These are phyloP conservation scores for Xiphophorus couchianus DNA, from an alignment of 2,113 vertebrate genomes.

Conservation along the genomic window DNA sequence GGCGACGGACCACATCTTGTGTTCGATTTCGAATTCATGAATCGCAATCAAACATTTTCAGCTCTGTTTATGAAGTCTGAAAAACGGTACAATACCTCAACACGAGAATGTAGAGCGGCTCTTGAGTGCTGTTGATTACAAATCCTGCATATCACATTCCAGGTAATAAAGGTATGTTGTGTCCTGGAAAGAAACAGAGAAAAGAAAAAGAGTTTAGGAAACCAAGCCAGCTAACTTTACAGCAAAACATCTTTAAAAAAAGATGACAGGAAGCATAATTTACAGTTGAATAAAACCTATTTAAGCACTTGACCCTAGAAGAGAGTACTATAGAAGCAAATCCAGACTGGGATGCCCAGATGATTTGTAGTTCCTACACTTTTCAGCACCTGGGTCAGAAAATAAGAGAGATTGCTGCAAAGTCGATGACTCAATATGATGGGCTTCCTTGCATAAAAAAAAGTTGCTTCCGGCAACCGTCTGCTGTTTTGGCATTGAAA, in stretches of 20 bases:
- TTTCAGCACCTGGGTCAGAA: too few relatives aligned
- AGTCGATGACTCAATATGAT: too few relatives aligned
- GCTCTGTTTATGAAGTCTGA: slow-evolving; percentile 1
- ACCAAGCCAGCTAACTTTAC: neutral
- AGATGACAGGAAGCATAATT: neutral
- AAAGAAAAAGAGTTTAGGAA: slow-evolving; percentile 36
- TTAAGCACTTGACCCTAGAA: neutral
- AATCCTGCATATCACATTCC: slow-evolving; percentile 68
- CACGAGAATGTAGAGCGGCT: slow-evolving; percentile 4
- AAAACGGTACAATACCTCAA: slow-evolving; percentile 55
- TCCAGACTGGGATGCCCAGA: too few relatives aligned
- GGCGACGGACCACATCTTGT: neutral
- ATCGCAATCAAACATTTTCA: slow-evolving; percentile 37
- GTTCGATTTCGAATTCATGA: slow-evolving; percentile 53
- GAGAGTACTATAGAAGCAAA: neutral
- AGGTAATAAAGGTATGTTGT: slow-evolving; percentile 43
- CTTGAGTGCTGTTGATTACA: slow-evolving; percentile 46
- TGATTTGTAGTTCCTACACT: too few relatives aligned
- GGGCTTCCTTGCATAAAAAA: too few relatives aligned
- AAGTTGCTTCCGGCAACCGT: too few relatives aligned
- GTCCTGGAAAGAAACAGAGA: slow-evolving; percentile 54
- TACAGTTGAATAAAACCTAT: neutral
- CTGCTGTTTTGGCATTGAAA: too few relatives aligned
- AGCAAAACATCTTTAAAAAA: slow-evolving; percentile 3
- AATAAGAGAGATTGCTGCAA: too few relatives aligned